A percentile compares a stretch with the other conserved stretches of the same genome.
Conservation (phyloP, 2,888 invertebrate species). For the Cantharis lateralis region DNA sequence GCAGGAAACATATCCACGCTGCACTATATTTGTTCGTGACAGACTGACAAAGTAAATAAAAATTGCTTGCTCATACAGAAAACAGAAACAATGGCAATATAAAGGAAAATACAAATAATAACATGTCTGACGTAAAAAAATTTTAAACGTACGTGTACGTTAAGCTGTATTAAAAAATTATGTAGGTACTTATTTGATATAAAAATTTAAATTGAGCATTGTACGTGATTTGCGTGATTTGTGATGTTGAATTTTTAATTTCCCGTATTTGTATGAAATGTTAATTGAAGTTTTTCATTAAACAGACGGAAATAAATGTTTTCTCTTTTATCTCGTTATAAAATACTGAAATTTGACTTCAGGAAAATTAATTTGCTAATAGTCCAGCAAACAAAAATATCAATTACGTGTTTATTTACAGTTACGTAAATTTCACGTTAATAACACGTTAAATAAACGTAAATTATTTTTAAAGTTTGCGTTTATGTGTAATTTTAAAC, state of each 20-base stretch:
- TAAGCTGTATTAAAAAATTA: neutral
- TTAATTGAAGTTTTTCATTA: neutral
- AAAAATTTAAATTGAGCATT: neutral
- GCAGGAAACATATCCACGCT: conserved; percentile 16
- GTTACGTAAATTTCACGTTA: too few species aligned
- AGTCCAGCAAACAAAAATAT: too few species aligned
- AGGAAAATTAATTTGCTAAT: too few species aligned
- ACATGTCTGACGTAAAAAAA: conserved; percentile 9
- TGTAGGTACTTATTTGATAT: neutral
- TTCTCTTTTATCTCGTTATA: neutral
- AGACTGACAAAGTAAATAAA: conserved; percentile 25
- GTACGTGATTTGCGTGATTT: neutral
- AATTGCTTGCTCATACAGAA: conserved; percentile 25
- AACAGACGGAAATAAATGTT: neutral
- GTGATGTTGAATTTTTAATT: neutral
- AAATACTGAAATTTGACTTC: too few species aligned
- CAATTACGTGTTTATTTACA: too few species aligned
- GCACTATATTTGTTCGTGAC: conserved; percentile 23
- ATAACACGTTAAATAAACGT: too few species aligned
- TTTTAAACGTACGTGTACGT: neutral
- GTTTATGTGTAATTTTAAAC: too few species aligned
- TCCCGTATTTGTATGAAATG: neutral
- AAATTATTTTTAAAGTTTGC: too few species aligned
- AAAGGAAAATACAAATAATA: conserved; percentile 7
- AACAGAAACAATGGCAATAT: conserved; percentile 26